Evolutionary conservation across 2,113 vertebrate genomes (phyloP), one percentile per base, ranked within the genome.

Genomic region (Elephantulus edwardii): DNA sequence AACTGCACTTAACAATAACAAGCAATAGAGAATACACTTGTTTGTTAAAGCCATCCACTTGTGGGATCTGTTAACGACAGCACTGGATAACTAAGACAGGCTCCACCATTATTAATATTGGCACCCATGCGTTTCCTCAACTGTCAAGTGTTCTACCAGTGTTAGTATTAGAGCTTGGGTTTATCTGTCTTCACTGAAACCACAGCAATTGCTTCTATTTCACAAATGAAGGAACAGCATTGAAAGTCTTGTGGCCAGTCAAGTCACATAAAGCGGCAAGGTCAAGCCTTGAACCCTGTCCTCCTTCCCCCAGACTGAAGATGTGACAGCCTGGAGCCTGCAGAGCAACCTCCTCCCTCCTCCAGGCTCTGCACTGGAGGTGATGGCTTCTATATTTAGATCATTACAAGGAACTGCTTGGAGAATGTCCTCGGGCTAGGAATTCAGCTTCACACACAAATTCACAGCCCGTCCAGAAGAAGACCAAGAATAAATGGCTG

Each of bases 381-480:
- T 91, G 93, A 93, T n/a, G 77, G 66, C 0, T 0, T 86, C 95
- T 96, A 94, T 93, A 94, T 95, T 95, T 96, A 95, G 95, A 94
- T 74, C 86, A 54, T 91, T 52, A 93, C 80, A 71, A 90, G 88
- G 80, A 91, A 74, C 77, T 82, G 83, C 96, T 90, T 68, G 71
- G 88, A 94, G 84, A 93, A 90, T 94, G 88, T 90, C 94, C 93
- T 88, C 44, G 13, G 94, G 95, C 93, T 92, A 93, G 38, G 91
- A 91, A 94, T 94, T 90, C 81, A 90, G 93, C 81, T 64, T 85
- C 46, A 40, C 89, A 91, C 76, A 66, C 76, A 90, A 44, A 72
- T 90, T 88, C 86, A 30, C 88, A 0, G 0, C 28, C 50, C 81
- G 88, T 93, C 60, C 62, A 38, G 91, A 66, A 74, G 78, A 90